Conservation (phyloP, 30 jellyfish, hydroid and myxozoan genomes). For the Clytia hemisphaerica region DNA sequence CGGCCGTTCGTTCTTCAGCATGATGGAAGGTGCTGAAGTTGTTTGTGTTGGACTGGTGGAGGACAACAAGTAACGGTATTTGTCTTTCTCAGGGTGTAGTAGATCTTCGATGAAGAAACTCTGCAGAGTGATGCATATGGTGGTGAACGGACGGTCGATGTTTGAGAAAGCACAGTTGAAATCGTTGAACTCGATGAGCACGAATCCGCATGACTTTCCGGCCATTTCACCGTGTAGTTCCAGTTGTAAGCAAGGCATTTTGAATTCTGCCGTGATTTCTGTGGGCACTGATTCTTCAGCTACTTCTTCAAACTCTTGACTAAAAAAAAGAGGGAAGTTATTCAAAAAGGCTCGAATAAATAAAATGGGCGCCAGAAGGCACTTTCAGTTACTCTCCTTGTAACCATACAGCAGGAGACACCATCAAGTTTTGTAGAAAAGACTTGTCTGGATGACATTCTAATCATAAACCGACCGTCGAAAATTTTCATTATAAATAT, state of each 20-base stretch:
- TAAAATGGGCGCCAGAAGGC: too few relatives aligned
- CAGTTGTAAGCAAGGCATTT: constrained; percentile 44
- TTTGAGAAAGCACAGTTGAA: constrained; percentile 49
- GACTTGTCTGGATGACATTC: too few relatives aligned
- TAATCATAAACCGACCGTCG: too few relatives aligned
- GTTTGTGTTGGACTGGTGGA: too few relatives aligned
- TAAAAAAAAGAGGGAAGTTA: too few relatives aligned
- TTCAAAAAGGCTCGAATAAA: too few relatives aligned
- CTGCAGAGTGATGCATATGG: constrained; percentile 45
- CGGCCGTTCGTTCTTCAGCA: neutral
- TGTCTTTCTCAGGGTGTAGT: constrained; percentile 55
- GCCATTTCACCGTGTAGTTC: constrained; percentile 68
- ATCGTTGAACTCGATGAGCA: constrained; percentile 47
- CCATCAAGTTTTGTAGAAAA: too few relatives aligned
- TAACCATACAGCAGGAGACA: too few relatives aligned
- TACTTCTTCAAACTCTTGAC: constrained; percentile 9
- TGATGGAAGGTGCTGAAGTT: neutral
- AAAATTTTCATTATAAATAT: too few relatives aligned
- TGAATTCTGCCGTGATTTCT: constrained; percentile 49
- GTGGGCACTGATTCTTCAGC: constrained; percentile 22
- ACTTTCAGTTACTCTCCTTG: too few relatives aligned
- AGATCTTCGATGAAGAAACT: constrained; percentile 68
- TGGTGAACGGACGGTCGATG: constrained; percentile 29
- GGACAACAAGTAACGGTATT: constrained; percentile 54
- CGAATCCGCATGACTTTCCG: constrained; percentile 71